These are phyloP conservation scores for Neopelma chrysocephalum DNA, from an alignment of 2,797 vertebrate species.

Conservation along the genomic window DNA sequence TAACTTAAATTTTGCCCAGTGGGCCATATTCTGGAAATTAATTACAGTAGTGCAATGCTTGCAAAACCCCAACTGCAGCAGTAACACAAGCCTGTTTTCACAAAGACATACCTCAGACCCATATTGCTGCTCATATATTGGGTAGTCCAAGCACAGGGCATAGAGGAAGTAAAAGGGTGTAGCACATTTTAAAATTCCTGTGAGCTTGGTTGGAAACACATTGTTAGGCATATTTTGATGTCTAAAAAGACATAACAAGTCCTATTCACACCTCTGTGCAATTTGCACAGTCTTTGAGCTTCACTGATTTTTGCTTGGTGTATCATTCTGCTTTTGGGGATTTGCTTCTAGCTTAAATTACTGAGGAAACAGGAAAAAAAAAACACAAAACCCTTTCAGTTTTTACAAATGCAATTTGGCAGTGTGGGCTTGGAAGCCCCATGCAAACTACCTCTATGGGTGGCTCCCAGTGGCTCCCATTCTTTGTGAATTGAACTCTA, in stretches of 20 bases:
- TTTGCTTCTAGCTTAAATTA: constrained; percentile 33
- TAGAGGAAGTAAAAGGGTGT: background rate
- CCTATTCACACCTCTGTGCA: constrained; percentile 38
- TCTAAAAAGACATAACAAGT: constrained; percentile 23
- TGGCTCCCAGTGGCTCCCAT: background rate
- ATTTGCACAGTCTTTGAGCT: constrained; percentile 38
- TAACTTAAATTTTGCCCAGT: constrained; percentile 17
- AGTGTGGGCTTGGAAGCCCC: background rate
- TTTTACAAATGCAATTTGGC: background rate
- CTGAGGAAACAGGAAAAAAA: background rate
- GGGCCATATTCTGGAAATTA: constrained; percentile 22
- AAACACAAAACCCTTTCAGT: background rate
- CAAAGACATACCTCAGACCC: background rate
- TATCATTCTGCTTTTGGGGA: constrained; percentile 21
- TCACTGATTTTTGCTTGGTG: constrained; percentile 36
- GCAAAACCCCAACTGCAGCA: background rate
- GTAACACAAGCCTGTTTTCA: background rate
- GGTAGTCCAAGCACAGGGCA: background rate
- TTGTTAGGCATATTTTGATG: constrained; percentile 37
- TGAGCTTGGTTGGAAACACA: constrained; percentile 28
- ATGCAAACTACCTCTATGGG: background rate
- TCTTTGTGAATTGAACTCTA: background rate
- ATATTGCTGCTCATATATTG: background rate
- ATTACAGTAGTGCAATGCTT: background rate
- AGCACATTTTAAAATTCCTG: background rate